phyloP scores from a whole-genome alignment of 2,888 invertebrate species.

The Apomyelois bistriatella region DNA sequence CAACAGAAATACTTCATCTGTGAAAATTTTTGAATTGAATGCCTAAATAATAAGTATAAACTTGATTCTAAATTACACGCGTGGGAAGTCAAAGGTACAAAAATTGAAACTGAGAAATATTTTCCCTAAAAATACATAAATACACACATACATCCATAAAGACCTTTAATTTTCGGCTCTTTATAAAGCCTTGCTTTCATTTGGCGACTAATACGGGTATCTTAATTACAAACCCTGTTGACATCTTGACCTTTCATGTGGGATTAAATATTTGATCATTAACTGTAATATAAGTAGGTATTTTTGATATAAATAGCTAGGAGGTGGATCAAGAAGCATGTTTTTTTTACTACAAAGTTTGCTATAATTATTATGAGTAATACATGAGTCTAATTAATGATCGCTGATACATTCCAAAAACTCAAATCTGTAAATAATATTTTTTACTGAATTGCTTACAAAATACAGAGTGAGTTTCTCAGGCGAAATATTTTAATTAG shows the following conservation, averaged over 20 bases:
- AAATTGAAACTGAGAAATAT: too few relatives aligned
- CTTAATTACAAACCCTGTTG: background rate
- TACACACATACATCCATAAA: background rate
- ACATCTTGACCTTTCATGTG: background rate
- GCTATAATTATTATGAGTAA: too few relatives aligned
- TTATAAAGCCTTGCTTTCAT: background rate
- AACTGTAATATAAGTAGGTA: too few relatives aligned
- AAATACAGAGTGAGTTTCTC: conserved; percentile 8
- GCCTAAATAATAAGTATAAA: too few relatives aligned
- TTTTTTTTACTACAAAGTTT: too few relatives aligned
- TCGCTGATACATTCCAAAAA: background rate
- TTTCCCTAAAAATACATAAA: background rate
- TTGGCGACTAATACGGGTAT: background rate
- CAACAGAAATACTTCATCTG: too few relatives aligned
- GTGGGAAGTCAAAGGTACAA: too few relatives aligned
- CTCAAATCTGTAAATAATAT: background rate
- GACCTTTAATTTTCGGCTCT: background rate
- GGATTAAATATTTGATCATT: background rate
- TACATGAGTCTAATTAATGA: background rate
- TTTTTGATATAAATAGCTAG: too few relatives aligned
- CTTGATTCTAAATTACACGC: too few relatives aligned
- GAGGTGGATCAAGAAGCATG: too few relatives aligned
- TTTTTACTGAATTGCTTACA: background rate
- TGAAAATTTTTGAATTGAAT: too few relatives aligned
- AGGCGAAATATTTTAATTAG: conserved; percentile 25